phyloP scores from a whole-genome alignment of 2,797 vertebrate species.

The Decapterus maruadsi region DNA sequence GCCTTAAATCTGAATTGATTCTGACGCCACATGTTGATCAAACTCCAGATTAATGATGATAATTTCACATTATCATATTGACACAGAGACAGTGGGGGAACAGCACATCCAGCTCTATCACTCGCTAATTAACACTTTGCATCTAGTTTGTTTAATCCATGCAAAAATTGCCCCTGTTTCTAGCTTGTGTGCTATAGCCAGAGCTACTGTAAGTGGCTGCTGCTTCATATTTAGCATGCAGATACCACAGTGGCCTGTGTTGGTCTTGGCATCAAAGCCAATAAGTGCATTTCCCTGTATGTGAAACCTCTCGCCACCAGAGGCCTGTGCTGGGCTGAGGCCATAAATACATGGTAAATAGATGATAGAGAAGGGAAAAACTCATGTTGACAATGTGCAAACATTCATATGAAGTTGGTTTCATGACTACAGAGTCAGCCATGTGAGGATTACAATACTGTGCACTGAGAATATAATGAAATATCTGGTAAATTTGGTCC shows the following conservation, averaged over 20 bases:
- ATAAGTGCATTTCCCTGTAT: not conserved
- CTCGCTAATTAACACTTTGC: not conserved
- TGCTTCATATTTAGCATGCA: not conserved
- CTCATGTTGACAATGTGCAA: no score
- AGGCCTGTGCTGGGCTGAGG: not conserved
- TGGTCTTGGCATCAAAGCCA: not conserved
- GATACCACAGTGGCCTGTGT: not conserved
- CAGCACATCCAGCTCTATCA: not conserved
- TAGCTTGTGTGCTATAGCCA: not conserved
- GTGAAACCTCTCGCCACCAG: not conserved
- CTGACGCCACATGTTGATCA: slow-evolving; percentile 2
- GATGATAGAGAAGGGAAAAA: not conserved
- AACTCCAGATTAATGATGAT: not conserved
- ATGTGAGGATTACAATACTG: not conserved
- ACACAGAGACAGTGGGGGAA: not conserved
- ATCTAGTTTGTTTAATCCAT: not conserved
- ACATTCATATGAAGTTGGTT: not conserved
- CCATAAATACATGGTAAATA: not conserved
- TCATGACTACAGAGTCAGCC: not conserved
- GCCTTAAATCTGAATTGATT: not conserved
- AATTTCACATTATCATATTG: slow-evolving; percentile 2
- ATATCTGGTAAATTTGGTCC: no score
- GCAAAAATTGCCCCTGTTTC: not conserved
- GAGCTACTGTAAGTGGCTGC: not conserved
- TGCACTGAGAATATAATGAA: not conserved